Conservation (phyloP, 2,113 vertebrate genomes). For the Pseudorasbora parva region DNA sequence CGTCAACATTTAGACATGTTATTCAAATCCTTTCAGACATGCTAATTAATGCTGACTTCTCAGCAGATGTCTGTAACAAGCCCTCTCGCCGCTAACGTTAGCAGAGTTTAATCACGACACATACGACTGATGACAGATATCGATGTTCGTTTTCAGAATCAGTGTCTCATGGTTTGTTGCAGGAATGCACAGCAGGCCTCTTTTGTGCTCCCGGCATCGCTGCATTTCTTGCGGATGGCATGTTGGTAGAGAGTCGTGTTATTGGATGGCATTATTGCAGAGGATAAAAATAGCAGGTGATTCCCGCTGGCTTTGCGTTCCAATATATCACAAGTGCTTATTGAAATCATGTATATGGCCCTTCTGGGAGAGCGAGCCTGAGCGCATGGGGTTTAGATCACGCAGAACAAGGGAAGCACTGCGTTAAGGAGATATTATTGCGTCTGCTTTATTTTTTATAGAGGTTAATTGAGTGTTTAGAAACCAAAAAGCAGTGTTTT, state of each 20-base stretch:
- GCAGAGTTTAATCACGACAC: constrained; percentile 4
- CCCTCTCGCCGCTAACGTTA: neutral
- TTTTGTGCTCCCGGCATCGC: neutral
- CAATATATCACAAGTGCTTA: constrained; percentile 49
- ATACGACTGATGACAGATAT: constrained; percentile 18
- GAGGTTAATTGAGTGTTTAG: constrained; percentile 14
- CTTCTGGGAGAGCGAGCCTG: constrained; percentile 18
- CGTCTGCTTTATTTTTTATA: neutral
- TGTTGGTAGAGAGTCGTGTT: neutral
- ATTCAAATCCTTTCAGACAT: constrained; percentile 7
- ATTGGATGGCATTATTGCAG: constrained; percentile 40
- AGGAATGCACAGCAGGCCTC: constrained; percentile 15
- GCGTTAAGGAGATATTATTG: constrained; percentile 17
- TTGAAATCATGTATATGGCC: constrained; percentile 47
- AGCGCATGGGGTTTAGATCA: constrained; percentile 17
- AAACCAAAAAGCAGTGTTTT: neutral
- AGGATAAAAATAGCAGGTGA: constrained; percentile 31
- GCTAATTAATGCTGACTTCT: constrained; percentile 35
- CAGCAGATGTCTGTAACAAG: constrained; percentile 18
- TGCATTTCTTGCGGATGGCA: neutral
- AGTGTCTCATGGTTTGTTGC: neutral
- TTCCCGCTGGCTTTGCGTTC: constrained; percentile 44
- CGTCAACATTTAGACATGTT: neutral
- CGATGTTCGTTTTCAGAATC: neutral
- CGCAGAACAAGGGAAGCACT: neutral